Percentiles rank a stretch among this genome's conserved stretches.
phyloP scores from a whole-genome alignment of 2,113 vertebrate species.

The Cariama cristata region DNA sequence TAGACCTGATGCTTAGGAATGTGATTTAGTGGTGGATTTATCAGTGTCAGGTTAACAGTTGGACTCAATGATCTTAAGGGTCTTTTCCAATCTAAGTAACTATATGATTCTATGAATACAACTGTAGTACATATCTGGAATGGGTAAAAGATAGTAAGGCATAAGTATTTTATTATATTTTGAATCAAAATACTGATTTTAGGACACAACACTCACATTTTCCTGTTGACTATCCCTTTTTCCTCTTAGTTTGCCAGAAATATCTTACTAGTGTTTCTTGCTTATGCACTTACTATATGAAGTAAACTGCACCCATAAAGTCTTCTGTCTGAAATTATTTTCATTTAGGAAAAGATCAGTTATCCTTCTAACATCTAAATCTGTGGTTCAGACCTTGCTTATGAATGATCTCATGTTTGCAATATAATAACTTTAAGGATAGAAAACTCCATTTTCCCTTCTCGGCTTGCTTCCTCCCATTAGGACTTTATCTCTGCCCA shows the following conservation, averaged over 20 bases:
- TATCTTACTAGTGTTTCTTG: not conserved
- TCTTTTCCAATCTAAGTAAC: not conserved
- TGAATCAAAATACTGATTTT: not conserved
- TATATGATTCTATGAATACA: not conserved
- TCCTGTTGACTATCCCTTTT: not conserved
- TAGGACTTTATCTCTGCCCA: not conserved
- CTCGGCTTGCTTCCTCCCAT: not conserved
- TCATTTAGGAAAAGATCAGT: not conserved
- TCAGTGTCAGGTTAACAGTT: rapidly evolving
- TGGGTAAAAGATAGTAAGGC: not conserved
- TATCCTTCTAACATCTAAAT: not conserved
- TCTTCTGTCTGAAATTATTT: not conserved
- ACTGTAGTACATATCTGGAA: not conserved
- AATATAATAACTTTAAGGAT: not conserved
- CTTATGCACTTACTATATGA: not conserved
- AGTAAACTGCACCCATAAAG: not conserved
- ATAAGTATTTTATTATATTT: not conserved
- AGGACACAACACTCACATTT: not conserved
- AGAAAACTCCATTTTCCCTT: not conserved
- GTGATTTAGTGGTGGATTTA: not conserved
- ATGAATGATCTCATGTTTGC: not conserved
- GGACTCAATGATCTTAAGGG: rapidly evolving
- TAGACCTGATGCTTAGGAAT: not conserved
- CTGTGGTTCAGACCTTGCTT: not conserved
- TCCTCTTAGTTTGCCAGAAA: not conserved